Evolutionary conservation across 1,140 invertebrate genomes (phyloP), one percentile per base, ranked within the genome.

Genomic region (Drosophila santomea): DNA sequence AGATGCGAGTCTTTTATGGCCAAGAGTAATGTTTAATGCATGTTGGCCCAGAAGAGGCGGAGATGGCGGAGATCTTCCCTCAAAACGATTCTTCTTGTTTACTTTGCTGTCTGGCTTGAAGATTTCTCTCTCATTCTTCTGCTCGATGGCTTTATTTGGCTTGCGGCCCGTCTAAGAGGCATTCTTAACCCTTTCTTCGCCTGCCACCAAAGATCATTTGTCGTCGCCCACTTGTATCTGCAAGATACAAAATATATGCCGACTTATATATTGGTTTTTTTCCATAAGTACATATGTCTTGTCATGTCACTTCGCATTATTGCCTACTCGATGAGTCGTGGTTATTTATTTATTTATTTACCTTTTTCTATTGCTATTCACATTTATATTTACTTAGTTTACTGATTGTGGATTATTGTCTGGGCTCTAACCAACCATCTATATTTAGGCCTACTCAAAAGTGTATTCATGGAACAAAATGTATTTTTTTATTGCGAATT

Each of bases 251-350:
- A 20, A 20, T 20, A 20, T 20, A 20, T 20, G 7, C 28, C 23
- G 17, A 67, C 50, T 61, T 62, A 62, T 73, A 28, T 62, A 50
- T 41, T 72, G 48, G 39, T 56, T 52, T 68, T 64, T 76, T 76
- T 51, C 47, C 44, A 41, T 15, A 67, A 68, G 47, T 54, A 68
- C 6, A 7, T 38, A 39, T 62, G 36, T 67, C 52, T 64, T 56
- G 55, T 62, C 64, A 45, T 44, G 66, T 85, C 81, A 67, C 74
- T 80, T 74, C 57, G 69, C 78, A 78, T 78, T 71, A 66, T 82
- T 60, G 58, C 50, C 61, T 48, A 86, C 80, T 64, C 43, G 60
- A 58, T 45, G 75, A 77, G 59, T 59, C 66, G 50, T 64, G 55
- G 38, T 61, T 82, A 57, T 80, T 77, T 72, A 52, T 44, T 63